These are phyloP conservation scores for Petrolisthes cinctipes DNA, from an alignment of 2,888 invertebrate genomes.

Conservation along the genomic window DNA sequence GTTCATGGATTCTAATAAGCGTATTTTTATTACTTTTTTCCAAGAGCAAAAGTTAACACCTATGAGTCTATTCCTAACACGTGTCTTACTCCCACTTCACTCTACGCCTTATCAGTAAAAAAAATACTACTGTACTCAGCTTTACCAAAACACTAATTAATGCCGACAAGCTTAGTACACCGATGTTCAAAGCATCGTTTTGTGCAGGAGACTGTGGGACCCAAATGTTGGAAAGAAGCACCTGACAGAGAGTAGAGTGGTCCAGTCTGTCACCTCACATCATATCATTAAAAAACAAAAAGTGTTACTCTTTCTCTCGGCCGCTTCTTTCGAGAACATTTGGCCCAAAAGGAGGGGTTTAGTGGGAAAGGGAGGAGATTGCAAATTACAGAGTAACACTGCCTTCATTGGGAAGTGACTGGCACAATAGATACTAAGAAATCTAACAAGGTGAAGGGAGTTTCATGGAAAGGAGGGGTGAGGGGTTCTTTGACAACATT, in stretches of 20 bases:
- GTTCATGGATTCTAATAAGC: slow-evolving; percentile 60
- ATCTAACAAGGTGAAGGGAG: slow-evolving; percentile 46
- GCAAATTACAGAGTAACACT: slow-evolving; percentile 40
- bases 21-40: slow-evolving; percentile 61
- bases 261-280: not conserved
- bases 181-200: slow-evolving; percentile 53
- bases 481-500: slow-evolving; percentile 47
- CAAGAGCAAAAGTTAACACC: slow-evolving; percentile 56
- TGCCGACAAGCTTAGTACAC: slow-evolving; percentile 62
- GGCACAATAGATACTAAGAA: slow-evolving; percentile 45
- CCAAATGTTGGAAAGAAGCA: not conserved
- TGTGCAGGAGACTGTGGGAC: slow-evolving; percentile 45
- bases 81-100: slow-evolving; percentile 51
- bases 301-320: not conserved
- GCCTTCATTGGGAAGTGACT: slow-evolving; percentile 58
- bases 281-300: not conserved
- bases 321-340: slow-evolving; percentile 4
- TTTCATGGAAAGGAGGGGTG: not conserved
- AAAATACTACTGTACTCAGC: slow-evolving; percentile 50
- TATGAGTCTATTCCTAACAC: slow-evolving; percentile 52
- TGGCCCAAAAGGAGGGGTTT: slow-evolving; percentile 14
- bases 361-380: not conserved
- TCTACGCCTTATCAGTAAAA: slow-evolving; percentile 45
- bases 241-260: not conserved
- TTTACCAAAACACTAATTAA: slow-evolving; percentile 62